These are phyloP conservation scores for Cryptoblepharus egeriae DNA, from an alignment of 2,797 vertebrate species.

Conservation along the genomic window DNA sequence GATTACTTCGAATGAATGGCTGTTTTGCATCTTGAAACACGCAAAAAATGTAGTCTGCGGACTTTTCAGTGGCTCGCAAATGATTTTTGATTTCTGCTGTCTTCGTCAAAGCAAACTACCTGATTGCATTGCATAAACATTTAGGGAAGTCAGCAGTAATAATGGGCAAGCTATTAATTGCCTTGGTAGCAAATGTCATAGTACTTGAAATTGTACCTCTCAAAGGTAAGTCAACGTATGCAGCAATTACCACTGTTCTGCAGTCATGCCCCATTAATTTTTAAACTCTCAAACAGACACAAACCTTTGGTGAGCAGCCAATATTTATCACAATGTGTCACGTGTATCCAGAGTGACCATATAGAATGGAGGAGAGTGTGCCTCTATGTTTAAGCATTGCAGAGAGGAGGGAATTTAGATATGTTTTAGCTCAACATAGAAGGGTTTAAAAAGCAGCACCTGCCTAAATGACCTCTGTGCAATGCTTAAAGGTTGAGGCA, in stretches of 20 bases:
- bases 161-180: conserved; percentile 66
- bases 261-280: conserved; percentile 66
- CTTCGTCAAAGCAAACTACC: conserved; percentile 27
- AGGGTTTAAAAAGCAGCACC: no score
- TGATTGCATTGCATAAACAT: conserved; percentile 44
- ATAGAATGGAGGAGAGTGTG: no score
- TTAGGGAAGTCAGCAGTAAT: conserved; percentile 57
- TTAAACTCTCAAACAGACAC: conserved; percentile 66
- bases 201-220: conserved; percentile 62
- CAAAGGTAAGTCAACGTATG: conserved; percentile 62
- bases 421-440: no score
- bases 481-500: no score
- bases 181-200: conserved; percentile 56
- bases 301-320: conserved; percentile 66
- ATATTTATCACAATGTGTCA: conserved; percentile 52
- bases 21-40: conserved; percentile 24
- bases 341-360: conserved; percentile 44
- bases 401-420: no score
- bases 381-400: no score
- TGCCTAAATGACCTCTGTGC: no score
- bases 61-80: conserved; percentile 56
- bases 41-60: conserved; percentile 47
- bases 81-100: conserved; percentile 40
- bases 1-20: no score
- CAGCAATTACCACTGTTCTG: conserved; percentile 62